Conservation (phyloP, 2,797 vertebrate species). For the Chiloscyllium punctatum region DNA sequence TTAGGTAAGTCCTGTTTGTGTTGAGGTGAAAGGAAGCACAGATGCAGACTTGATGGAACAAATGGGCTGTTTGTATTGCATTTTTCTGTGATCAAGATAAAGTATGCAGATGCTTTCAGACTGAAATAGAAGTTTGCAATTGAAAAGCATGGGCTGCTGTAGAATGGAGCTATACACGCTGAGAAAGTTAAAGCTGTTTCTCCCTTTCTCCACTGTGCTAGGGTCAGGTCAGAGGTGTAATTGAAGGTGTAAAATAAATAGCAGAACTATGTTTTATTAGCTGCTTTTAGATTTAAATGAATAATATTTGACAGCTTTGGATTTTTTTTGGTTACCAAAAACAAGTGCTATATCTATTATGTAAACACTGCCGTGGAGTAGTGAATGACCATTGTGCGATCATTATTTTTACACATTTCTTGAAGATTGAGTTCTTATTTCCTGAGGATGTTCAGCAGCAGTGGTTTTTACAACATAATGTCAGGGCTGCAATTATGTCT, state of each 20-base stretch:
- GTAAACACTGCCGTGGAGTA: background rate
- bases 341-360: background rate
- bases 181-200: too few species aligned
- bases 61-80: background rate
- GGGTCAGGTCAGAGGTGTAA: background rate
- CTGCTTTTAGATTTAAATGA: background rate
- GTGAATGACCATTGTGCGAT: background rate
- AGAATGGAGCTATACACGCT: background rate
- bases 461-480: background rate
- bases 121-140: background rate
- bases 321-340: background rate
- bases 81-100: background rate
- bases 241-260: background rate
- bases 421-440: slow-evolving; percentile 1
- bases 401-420: slow-evolving; percentile 11
- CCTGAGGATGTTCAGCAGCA: background rate
- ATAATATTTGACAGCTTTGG: background rate
- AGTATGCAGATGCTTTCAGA: background rate
- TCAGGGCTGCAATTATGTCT: background rate
- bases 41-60: background rate
- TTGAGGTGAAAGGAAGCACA: background rate
- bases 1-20: background rate
- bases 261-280: background rate
- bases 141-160: background rate
- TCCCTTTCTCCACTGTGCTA: background rate